Conservation (phyloP, 2,113 vertebrate species). For the Barnardius zonarius region DNA sequence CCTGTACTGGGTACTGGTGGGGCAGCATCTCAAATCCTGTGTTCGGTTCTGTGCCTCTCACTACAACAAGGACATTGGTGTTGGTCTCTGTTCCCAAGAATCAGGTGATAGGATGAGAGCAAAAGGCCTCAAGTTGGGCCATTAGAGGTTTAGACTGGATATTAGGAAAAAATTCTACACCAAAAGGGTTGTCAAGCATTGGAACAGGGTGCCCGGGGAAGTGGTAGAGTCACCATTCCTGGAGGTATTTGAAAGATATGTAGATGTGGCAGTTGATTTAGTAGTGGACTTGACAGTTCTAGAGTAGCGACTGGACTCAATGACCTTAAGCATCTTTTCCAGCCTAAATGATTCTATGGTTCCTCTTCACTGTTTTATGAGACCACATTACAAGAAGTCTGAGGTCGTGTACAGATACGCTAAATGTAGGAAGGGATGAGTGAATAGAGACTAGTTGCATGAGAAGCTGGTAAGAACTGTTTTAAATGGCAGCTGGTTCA, state of each 20-base stretch:
- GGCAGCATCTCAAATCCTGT: fast-evolving
- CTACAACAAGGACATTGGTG: not conserved
- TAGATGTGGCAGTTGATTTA: not conserved
- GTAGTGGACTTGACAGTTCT: not conserved
- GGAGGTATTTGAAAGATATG: not conserved
- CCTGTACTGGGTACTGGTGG: not conserved
- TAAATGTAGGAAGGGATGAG: not conserved
- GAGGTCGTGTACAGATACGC: not conserved
- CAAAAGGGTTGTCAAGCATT: fast-evolving
- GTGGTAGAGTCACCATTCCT: not conserved
- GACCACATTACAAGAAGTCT: not conserved
- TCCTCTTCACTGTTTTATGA: not conserved
- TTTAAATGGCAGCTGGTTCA: not conserved
- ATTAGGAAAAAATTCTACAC: not conserved
- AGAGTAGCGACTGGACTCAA: fast-evolving
- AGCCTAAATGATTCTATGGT: not conserved
- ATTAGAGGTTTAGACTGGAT: not conserved
- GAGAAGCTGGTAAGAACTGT: not conserved
- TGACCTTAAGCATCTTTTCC: not conserved
- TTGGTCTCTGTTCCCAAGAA: not conserved
- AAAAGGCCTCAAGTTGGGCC: not conserved
- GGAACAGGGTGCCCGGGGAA: not conserved
- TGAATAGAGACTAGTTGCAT: not conserved
- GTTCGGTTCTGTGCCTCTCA: not conserved
- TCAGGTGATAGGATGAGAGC: not conserved